These are phyloP conservation scores for Dipus sagitta DNA, from an alignment of 2,797 vertebrate genomes.

Conservation along the genomic window DNA sequence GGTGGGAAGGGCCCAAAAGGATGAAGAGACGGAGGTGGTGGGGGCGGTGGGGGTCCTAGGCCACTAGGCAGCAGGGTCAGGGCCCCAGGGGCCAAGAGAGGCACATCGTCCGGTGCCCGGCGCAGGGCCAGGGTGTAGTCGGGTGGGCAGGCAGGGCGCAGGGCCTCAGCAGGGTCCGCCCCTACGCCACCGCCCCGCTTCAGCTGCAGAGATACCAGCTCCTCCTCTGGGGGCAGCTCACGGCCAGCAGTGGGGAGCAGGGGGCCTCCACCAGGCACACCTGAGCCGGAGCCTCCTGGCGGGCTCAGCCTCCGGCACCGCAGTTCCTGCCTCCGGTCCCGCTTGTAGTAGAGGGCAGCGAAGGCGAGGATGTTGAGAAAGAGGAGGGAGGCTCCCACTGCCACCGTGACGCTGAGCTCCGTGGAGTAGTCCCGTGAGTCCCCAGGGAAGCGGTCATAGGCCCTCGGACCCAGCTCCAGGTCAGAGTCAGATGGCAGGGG, in stretches of 20 bases:
- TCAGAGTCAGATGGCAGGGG: conserved; percentile 88
- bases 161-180: conserved; percentile 76
- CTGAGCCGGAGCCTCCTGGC: conserved; percentile 88
- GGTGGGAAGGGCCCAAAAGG: conserved; percentile 94
- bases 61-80: conserved; percentile 96
- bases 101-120: conserved; percentile 94
- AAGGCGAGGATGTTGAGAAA: conserved; percentile 98
- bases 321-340: conserved; percentile 95
- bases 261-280: conserved; percentile 69
- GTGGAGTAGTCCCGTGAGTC: conserved; percentile 96
- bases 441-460: conserved; percentile 91
- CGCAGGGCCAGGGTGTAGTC: conserved; percentile 96
- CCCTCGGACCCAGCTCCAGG: conserved; percentile 85
- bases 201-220: conserved; percentile 96
- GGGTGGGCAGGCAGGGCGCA: conserved; percentile 94
- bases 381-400: conserved; percentile 95
- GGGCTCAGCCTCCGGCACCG: conserved; percentile 93
- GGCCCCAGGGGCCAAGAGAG: conserved; percentile 95
- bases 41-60: conserved; percentile 92
- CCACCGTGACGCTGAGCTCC: conserved; percentile 95
- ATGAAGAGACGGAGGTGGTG: conserved; percentile 91
- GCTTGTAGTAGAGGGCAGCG: conserved; percentile 96
- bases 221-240: conserved; percentile 94
- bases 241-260: conserved; percentile 88
- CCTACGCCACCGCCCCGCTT: conserved; percentile 91